A percentile compares a stretch with the other conserved stretches of the same genome.
Evolutionary conservation across 2,888 invertebrate genomes (phyloP).

Genomic region (Camponotus fellah): DNA sequence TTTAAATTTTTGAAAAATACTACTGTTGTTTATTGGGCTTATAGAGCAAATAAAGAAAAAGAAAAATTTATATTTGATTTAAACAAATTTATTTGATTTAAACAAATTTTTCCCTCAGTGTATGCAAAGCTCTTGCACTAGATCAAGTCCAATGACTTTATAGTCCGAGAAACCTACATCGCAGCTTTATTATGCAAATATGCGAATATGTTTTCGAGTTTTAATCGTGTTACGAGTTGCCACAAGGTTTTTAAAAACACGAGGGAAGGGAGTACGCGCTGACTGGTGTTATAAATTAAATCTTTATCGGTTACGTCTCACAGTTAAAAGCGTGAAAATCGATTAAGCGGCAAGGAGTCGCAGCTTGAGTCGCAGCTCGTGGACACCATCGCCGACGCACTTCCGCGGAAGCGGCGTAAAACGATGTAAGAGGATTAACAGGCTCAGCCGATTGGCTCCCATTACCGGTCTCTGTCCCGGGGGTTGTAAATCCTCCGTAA

Average conservation of each 20-base stretch:
- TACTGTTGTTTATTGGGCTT: too few species aligned
- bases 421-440: constrained; percentile 76
- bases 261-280: background rate
- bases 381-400: constrained; percentile 60
- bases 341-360: constrained; percentile 17
- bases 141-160: background rate
- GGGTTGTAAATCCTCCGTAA: constrained; percentile 72
- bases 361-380: constrained; percentile 17
- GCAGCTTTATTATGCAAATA: background rate
- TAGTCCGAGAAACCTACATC: background rate
- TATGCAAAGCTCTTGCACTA: background rate
- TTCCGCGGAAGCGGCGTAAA: constrained; percentile 72
- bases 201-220: background rate
- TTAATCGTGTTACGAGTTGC: background rate
- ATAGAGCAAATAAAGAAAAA: too few species aligned
- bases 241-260: background rate
- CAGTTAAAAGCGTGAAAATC: constrained; percentile 38
- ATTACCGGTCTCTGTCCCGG: constrained; percentile 70
- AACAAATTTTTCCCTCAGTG: too few species aligned
- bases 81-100: too few species aligned
- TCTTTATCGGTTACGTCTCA: constrained; percentile 15
- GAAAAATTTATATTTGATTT: too few species aligned
- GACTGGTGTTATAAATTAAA: background rate
- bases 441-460: constrained; percentile 74
- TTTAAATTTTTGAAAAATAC: too few species aligned